Conservation (phyloP, 2,113 vertebrate species). For the Dicaeum eximium region DNA sequence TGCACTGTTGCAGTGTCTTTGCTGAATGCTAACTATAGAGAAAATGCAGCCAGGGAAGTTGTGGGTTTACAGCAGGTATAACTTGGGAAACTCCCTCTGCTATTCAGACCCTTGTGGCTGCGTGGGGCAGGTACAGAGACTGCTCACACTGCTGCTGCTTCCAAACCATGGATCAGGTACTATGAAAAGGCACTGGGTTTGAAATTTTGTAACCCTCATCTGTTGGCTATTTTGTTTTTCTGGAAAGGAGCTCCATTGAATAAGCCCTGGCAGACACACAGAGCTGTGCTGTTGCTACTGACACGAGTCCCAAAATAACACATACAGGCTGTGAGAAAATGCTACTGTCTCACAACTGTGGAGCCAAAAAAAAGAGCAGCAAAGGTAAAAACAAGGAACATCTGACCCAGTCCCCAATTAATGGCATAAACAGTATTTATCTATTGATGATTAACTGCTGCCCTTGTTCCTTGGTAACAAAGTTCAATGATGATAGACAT, state of each 20-base stretch:
- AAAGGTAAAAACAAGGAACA: constrained; percentile 1
- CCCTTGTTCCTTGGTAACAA: background rate
- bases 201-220: background rate
- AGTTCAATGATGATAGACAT: constrained; percentile 31
- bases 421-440: background rate
- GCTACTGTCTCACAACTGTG: background rate
- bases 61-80: background rate
- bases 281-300: constrained; percentile 32
- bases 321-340: constrained; percentile 38
- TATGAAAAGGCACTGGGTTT: background rate
- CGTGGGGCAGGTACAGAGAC: background rate
- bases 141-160: background rate
- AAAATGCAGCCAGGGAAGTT: background rate
- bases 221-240: background rate
- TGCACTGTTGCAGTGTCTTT: constrained; percentile 4
- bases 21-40: constrained; percentile 51
- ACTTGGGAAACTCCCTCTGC: background rate
- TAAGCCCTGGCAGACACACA: constrained; percentile 30
- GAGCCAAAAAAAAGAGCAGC: background rate
- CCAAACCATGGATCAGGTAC: background rate
- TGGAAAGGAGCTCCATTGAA: constrained; percentile 26
- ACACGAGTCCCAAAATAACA: constrained; percentile 31
- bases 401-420: background rate
- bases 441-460: constrained; percentile 13
- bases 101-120: background rate